Percentiles rank a stretch among this genome's conserved stretches.
These are phyloP conservation scores for Thaleichthys pacificus DNA, from an alignment of 2,797 vertebrate genomes.

Conservation along the genomic window DNA sequence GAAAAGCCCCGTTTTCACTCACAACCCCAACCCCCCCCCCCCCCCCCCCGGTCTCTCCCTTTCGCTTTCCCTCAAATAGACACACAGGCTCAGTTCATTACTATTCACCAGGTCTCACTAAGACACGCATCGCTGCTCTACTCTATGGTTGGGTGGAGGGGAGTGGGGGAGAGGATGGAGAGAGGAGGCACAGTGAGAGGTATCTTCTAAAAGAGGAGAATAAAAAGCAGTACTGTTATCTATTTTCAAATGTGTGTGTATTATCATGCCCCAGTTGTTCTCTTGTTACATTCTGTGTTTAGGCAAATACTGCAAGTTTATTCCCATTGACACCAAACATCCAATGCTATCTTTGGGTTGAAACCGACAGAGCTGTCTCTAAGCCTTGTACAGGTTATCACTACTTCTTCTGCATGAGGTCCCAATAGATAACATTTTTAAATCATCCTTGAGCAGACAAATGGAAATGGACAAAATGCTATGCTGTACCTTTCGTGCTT, in stretches of 20 bases:
- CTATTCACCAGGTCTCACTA: slow-evolving; percentile 79
- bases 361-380: not conserved
- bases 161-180: slow-evolving; percentile 28
- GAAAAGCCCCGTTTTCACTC: slow-evolving; percentile 64
- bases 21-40: slow-evolving; percentile 36
- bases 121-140: slow-evolving; percentile 71
- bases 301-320: slow-evolving; percentile 42
- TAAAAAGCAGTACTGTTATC: slow-evolving; percentile 59
- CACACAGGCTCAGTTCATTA: slow-evolving; percentile 78
- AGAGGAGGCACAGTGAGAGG: slow-evolving; percentile 36
- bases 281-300: slow-evolving; percentile 32
- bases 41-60: slow-evolving; percentile 49
- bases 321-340: slow-evolving; percentile 30
- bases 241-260: slow-evolving; percentile 51
- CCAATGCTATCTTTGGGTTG: slow-evolving; percentile 18
- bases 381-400: slow-evolving; percentile 45
- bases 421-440: slow-evolving; percentile 40
- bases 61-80: slow-evolving; percentile 73
- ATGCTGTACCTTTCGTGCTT: slow-evolving; percentile 38
- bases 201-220: slow-evolving; percentile 58
- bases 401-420: slow-evolving; percentile 49
- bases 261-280: slow-evolving; percentile 36
- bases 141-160: slow-evolving; percentile 60
- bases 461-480: slow-evolving; percentile 40
- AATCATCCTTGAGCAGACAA: too few species aligned